phyloP scores from a whole-genome alignment of 2,113 vertebrate species.

The Alectura lathami region DNA sequence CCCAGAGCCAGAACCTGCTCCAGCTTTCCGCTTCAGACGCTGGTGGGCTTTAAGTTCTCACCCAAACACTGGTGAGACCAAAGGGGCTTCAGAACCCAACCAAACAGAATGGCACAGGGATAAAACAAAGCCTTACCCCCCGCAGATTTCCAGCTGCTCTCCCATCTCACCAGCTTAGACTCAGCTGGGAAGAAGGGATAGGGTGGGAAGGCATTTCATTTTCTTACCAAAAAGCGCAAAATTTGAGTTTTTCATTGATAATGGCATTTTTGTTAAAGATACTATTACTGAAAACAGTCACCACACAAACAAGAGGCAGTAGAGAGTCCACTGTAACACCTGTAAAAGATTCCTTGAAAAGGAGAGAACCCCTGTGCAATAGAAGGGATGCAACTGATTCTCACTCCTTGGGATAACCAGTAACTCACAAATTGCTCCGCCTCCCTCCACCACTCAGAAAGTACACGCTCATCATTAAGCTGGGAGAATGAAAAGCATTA shows the following conservation, averaged over 20 bases:
- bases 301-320: not conserved
- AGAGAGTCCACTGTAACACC: not conserved
- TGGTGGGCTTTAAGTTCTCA: not conserved
- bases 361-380: not conserved
- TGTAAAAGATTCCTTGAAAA: not conserved
- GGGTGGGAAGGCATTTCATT: not conserved
- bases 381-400: conserved; percentile 32
- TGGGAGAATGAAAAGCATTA: conserved; percentile 3
- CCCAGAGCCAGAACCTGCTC: not conserved
- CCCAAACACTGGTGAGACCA: not conserved
- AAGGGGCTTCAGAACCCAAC: not conserved
- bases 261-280: not conserved
- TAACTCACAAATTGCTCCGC: conserved; percentile 31
- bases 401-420: not conserved
- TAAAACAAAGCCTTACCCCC: not conserved
- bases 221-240: not conserved
- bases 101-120: not conserved
- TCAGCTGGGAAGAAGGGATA: not conserved
- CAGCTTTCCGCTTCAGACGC: not conserved
- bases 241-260: not conserved
- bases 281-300: not conserved
- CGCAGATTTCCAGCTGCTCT: not conserved
- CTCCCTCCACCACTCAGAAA: not conserved
- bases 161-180: not conserved
- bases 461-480: not conserved